Conservation (phyloP, 2,888 invertebrate genomes). For the Idaea straminata region DNA sequence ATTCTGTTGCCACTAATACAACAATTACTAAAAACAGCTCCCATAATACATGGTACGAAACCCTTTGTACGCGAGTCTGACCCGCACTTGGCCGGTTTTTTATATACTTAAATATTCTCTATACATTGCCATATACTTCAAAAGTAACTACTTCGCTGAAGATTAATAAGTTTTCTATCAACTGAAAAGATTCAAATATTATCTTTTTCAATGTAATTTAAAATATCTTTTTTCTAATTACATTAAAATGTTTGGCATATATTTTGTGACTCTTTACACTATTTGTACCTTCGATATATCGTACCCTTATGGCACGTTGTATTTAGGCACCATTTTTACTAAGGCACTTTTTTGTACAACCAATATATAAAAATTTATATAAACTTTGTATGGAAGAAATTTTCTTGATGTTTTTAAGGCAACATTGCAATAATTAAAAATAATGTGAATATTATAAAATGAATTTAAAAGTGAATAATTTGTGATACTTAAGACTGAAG, state of each 20-base stretch:
- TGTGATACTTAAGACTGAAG: constrained; percentile 9
- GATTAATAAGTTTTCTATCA: neutral
- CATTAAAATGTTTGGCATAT: constrained; percentile 74
- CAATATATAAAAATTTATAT: constrained; percentile 23
- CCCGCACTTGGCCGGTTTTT: too few relatives aligned
- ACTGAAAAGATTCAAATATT: neutral
- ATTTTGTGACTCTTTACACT: constrained; percentile 75
- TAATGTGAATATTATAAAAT: neutral
- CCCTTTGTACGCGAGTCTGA: too few relatives aligned
- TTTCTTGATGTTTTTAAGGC: neutral
- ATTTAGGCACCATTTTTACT: constrained; percentile 63
- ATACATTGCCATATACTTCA: too few relatives aligned
- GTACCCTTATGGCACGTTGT: constrained; percentile 62
- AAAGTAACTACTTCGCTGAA: neutral
- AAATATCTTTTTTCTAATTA: constrained; percentile 46
- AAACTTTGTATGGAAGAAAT: constrained; percentile 6
- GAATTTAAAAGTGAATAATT: neutral
- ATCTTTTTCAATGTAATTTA: neutral
- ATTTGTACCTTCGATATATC: constrained; percentile 59
- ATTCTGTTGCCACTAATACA: too few relatives aligned
- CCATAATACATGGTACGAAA: too few relatives aligned
- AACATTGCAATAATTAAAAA: constrained; percentile 1
- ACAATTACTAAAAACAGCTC: too few relatives aligned
- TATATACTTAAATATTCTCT: too few relatives aligned
- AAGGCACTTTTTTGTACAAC: constrained; percentile 51